These are phyloP conservation scores for Mercenaria mercenaria DNA, from an alignment of 1,140 invertebrate species.

Conservation along the genomic window DNA sequence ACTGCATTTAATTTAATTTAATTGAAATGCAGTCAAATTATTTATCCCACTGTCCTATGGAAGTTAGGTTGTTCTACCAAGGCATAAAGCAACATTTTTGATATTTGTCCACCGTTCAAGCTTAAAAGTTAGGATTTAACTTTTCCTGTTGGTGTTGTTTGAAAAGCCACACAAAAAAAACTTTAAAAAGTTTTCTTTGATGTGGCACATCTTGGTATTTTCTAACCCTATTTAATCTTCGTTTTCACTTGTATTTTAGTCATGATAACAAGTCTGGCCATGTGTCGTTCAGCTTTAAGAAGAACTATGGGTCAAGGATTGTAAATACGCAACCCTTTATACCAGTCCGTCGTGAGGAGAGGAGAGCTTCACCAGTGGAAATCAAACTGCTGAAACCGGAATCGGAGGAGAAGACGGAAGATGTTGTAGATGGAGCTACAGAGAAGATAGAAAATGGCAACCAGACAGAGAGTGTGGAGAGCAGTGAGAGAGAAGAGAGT, in stretches of 20 bases:
- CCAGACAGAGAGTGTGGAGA: background rate
- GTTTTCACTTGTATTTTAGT: constrained; percentile 19
- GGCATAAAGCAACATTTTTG: no score
- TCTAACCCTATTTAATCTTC: no score
- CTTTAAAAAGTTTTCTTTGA: no score
- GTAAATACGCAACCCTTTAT: constrained; percentile 52
- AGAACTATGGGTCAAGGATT: constrained; percentile 33
- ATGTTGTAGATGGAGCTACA: background rate
- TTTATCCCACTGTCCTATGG: no score
- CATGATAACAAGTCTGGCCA: constrained; percentile 54
- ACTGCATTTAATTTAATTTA: no score
- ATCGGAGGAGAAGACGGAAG: background rate
- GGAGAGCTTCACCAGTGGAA: constrained; percentile 17
- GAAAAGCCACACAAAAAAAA: no score
- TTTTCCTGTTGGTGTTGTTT: no score
- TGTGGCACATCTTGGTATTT: no score
- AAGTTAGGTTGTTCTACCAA: no score
- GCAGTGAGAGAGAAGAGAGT: background rate
- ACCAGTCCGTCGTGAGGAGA: constrained; percentile 27
- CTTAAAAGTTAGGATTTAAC: no score
- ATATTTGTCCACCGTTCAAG: no score
- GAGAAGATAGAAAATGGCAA: constrained; percentile 10
- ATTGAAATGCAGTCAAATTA: no score
- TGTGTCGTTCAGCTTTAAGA: constrained; percentile 59
- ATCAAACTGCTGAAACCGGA: constrained; percentile 46